These are phyloP conservation scores for Palythoa heliodiscus DNA, from an alignment of 92 coral and sea anemone species.

Conservation along the genomic window DNA sequence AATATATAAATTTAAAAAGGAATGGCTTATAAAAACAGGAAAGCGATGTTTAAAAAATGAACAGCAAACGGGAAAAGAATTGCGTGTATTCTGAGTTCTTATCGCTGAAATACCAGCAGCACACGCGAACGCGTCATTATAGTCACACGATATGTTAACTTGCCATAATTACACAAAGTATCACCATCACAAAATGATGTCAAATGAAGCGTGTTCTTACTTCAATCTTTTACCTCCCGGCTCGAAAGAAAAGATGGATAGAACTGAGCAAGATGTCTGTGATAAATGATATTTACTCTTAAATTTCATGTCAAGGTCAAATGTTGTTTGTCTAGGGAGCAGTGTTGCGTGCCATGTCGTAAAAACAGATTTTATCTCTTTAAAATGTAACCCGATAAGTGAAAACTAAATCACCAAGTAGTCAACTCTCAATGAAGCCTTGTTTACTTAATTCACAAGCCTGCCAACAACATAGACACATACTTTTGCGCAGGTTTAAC, in stretches of 20 bases:
- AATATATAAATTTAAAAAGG: not conserved
- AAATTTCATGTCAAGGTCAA: constrained; percentile 35
- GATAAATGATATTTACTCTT: constrained; percentile 14
- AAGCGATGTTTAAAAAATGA: not conserved
- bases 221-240: constrained; percentile 44
- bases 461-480: constrained; percentile 26
- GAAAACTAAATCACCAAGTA: constrained; percentile 10
- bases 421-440: constrained; percentile 29
- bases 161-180: not conserved
- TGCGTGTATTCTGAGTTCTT: constrained; percentile 26
- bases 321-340: constrained; percentile 11
- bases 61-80: not conserved
- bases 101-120: not conserved
- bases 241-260: constrained; percentile 36
- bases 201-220: constrained; percentile 26
- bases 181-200: not conserved
- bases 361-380: constrained; percentile 35
- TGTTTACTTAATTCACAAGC: constrained; percentile 15
- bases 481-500: not conserved
- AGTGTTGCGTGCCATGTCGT: constrained; percentile 37
- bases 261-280: constrained; percentile 4
- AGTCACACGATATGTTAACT: not conserved
- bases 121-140: constrained; percentile 17
- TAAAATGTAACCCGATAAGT: constrained; percentile 42
- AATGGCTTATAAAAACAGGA: not conserved